Conservation (phyloP, 2,888 invertebrate genomes). For the Agrochola lychnidis region DNA sequence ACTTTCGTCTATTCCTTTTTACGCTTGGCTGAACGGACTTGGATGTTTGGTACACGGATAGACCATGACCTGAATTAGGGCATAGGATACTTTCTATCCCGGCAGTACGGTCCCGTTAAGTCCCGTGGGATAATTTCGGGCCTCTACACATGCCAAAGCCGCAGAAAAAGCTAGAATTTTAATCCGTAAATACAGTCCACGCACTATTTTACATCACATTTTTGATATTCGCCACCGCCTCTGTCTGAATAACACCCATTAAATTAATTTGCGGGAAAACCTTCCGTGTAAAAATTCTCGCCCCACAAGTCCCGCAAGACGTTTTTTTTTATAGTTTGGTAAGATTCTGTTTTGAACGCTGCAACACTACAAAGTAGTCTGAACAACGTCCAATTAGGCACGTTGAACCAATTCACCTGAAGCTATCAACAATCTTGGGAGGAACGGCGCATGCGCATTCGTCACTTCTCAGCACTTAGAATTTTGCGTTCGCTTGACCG, state of each 20-base stretch:
- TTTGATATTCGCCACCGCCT: neutral
- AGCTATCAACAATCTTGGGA: slow-evolving; percentile 72
- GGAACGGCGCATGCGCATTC: slow-evolving; percentile 91
- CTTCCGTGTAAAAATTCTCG: neutral
- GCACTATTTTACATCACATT: neutral
- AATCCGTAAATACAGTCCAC: neutral
- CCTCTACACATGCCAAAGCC: too few relatives aligned
- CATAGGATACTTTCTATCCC: neutral
- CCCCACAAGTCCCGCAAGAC: neutral
- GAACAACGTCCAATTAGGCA: slow-evolving; percentile 65
- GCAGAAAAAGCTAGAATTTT: neutral
- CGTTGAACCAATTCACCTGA: slow-evolving; percentile 80
- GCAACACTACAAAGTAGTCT: slow-evolving; percentile 39
- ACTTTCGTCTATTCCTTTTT: neutral
- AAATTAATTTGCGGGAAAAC: neutral
- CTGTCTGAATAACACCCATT: neutral
- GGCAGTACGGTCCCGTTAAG: too few relatives aligned
- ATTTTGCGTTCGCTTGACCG: slow-evolving; percentile 79
- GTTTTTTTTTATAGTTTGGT: neutral
- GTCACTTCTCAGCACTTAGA: slow-evolving; percentile 91
- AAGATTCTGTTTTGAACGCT: slow-evolving; percentile 17
- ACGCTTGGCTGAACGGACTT: neutral
- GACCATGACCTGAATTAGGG: neutral
- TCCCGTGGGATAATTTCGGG: too few relatives aligned
- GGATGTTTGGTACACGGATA: neutral